These are phyloP conservation scores for Catharus bicknelli DNA, from an alignment of 2,113 vertebrate genomes.

Conservation along the genomic window DNA sequence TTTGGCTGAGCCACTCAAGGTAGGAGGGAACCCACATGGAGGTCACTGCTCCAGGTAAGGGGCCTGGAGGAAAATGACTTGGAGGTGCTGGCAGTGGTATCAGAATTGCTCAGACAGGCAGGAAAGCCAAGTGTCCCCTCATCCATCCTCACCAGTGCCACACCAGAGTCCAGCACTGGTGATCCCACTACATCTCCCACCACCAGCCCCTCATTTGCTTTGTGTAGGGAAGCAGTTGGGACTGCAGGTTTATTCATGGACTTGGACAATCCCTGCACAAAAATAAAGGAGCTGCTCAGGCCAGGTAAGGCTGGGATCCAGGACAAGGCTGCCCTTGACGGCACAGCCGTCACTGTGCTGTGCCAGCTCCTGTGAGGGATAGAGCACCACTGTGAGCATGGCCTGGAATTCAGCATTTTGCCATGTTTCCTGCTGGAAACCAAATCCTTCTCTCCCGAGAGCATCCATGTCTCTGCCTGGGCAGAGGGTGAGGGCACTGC, in stretches of 20 bases:
- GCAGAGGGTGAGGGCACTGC: background rate
- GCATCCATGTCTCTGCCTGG: background rate
- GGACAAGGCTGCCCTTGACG: background rate
- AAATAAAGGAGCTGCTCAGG: background rate
- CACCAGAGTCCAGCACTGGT: background rate
- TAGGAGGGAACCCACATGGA: background rate
- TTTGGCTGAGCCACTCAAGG: background rate
- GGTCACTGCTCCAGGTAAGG: background rate
- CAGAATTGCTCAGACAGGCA: background rate
- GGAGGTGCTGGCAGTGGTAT: background rate
- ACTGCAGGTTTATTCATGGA: background rate
- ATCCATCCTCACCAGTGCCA: background rate
- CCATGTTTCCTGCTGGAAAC: background rate
- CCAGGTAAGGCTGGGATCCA: fast-evolving
- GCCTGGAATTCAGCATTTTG: background rate
- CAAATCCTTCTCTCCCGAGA: background rate
- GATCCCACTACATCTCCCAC: background rate
- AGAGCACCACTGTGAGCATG: background rate
- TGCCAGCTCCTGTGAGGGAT: background rate
- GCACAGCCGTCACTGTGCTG: background rate
- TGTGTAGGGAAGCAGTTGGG: background rate
- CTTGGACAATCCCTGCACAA: fast-evolving
- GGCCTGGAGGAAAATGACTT: background rate
- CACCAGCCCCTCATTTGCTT: background rate
- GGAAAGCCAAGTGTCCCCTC: background rate